A percentile compares a stretch with the other conserved stretches of the same genome.
phyloP scores from a whole-genome alignment of 1,140 invertebrate genomes.

The Drosophila lowei region DNA sequence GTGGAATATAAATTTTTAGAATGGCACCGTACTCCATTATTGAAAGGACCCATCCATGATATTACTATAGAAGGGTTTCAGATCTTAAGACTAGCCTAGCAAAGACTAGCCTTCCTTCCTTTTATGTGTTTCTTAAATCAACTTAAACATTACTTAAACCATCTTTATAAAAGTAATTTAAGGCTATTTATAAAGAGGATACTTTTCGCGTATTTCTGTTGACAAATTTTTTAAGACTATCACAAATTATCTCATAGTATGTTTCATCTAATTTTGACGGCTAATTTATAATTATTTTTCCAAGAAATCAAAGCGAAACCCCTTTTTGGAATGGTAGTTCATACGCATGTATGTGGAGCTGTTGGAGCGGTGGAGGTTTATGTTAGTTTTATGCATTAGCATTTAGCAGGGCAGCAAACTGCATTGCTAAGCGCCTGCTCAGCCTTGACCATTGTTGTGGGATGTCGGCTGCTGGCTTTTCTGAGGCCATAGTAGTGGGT shows the following conservation, averaged over 20 bases:
- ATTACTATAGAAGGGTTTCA: too few relatives aligned
- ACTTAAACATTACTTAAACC: too few relatives aligned
- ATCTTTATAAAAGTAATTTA: too few relatives aligned
- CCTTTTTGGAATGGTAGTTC: constrained; percentile 12
- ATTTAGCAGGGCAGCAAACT: constrained; percentile 61
- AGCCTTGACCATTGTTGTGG: constrained; percentile 52
- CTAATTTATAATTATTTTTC: not conserved
- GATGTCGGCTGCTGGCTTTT: constrained; percentile 10
- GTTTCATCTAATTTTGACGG: not conserved
- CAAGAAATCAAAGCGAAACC: not conserved
- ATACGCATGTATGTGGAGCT: constrained; percentile 9
- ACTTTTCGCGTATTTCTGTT: too few relatives aligned
- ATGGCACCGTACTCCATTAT: too few relatives aligned
- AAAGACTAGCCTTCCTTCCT: too few relatives aligned
- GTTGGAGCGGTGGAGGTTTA: not conserved
- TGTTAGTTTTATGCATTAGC: constrained; percentile 59
- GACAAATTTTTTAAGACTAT: not conserved
- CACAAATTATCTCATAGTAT: not conserved
- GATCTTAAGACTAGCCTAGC: too few relatives aligned
- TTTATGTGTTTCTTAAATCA: too few relatives aligned
- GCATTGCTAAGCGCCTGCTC: constrained; percentile 28
- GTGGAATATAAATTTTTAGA: too few relatives aligned
- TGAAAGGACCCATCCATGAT: too few relatives aligned
- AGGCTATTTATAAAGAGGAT: too few relatives aligned
- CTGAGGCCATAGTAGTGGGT: too few relatives aligned